Evolutionary conservation across 2,797 vertebrate genomes (phyloP).

Genomic region (Lindbergichthys nudifrons): DNA sequence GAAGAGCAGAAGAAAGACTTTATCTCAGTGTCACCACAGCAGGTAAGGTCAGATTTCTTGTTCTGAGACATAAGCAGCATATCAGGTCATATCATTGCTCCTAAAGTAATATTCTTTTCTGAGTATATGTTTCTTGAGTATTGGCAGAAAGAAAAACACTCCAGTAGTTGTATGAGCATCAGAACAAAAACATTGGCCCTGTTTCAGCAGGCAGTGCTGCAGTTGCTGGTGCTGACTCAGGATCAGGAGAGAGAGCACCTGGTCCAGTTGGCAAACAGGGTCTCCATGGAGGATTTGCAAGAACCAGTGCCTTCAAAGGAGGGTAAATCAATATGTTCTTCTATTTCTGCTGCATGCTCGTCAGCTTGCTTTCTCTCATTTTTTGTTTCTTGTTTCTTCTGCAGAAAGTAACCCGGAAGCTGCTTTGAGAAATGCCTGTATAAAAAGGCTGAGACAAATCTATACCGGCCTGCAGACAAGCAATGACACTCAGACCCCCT

Average conservation of each 20-base stretch:
- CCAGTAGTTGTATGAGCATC: constrained; percentile 13
- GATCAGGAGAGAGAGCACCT: constrained; percentile 82
- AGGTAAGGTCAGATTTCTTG: constrained; percentile 57
- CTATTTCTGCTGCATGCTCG: not conserved
- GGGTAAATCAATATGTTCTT: constrained; percentile 40
- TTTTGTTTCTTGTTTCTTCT: constrained; percentile 18
- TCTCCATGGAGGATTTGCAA: constrained; percentile 74
- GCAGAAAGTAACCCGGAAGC: constrained; percentile 38
- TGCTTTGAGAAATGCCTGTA: constrained; percentile 66
- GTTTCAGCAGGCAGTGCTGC: constrained; percentile 73
- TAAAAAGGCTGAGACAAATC: constrained; percentile 74
- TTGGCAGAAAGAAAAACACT: not conserved
- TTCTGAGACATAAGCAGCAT: not conserved
- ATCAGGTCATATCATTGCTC: not conserved
- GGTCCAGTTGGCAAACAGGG: constrained; percentile 67
- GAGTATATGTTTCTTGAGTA: not conserved
- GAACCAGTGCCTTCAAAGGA: constrained; percentile 30
- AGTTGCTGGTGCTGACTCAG: constrained; percentile 80
- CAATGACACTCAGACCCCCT: constrained; percentile 1
- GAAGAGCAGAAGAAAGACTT: constrained; percentile 34
- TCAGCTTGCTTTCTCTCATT: not conserved
- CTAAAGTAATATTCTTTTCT: not conserved
- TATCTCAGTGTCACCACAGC: constrained; percentile 48
- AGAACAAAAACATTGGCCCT: constrained; percentile 32
- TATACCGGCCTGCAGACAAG: constrained; percentile 47